Evolutionary conservation across 2,797 vertebrate species (phyloP), one percentile per base, ranked within the genome.

Genomic region (Pseudotriccus pelzelni): DNA sequence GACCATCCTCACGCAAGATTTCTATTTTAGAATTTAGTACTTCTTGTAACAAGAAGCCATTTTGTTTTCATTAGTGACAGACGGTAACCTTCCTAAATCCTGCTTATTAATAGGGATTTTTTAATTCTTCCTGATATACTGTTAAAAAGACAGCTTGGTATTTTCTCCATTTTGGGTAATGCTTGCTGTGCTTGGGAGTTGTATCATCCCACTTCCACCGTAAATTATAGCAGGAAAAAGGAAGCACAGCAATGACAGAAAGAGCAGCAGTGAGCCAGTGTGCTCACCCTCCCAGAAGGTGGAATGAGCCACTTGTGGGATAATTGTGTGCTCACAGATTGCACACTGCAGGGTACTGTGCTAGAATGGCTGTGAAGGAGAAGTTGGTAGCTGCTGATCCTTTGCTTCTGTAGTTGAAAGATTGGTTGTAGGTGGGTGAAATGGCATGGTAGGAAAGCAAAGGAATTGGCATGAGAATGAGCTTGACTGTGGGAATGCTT

Each of bases 341-440:
- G 80, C 68, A 85, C 68, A 10, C 88, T 92, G 94, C 92, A 85
- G 90, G 89, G 46, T 73, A 53, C 75, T 39, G 55, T 68, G 55
- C 90, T 91, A 32, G 83, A 73, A 6, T 0, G 2, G 43, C 43
- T 64, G 30, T 70, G 30, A 92, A 79, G 66, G 34, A 89, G 74
- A 94, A 77, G 44, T 46, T 94, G 74, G 83, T 83, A 41, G 79
- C 50, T 74, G 60, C 68, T 30, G 60, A 39, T 83, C 6, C 1
- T 74, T 93, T 79, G 37, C 73, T 60, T 70, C 62, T 1, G 1
- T 47, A 32, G 69, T 62, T 70, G 41, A 88, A 94, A 94, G 78
- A 30, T 52, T 88, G 47, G 70, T 82, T 94, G 87, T 92, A 73
- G 79, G 87, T 84, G 88, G 73, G 49, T 87, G 88, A 94, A 79